These are phyloP conservation scores for Ethmia dodecea DNA, from an alignment of 2,888 invertebrate genomes.

Conservation along the genomic window DNA sequence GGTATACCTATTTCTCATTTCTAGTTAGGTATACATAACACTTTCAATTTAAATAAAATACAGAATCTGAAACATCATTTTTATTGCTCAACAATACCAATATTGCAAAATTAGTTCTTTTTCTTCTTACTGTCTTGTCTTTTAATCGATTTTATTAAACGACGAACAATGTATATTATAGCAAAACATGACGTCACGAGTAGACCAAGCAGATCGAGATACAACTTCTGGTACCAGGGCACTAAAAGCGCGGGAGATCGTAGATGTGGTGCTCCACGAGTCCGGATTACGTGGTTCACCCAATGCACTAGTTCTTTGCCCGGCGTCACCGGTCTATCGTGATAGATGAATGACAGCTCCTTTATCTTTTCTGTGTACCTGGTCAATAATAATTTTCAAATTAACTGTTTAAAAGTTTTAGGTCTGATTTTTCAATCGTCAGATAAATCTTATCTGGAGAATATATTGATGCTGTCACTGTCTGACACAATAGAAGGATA, in stretches of 20 bases:
- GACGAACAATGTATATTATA: too few relatives aligned
- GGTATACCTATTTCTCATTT: too few relatives aligned
- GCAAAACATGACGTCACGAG: background rate
- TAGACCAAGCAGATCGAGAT: slow-evolving; percentile 14
- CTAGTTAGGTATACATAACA: too few relatives aligned
- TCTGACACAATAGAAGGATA: too few relatives aligned
- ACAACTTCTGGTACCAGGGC: slow-evolving; percentile 18
- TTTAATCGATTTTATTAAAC: too few relatives aligned
- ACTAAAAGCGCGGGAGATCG: slow-evolving; percentile 17
- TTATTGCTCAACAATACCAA: background rate
- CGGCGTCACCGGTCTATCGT: slow-evolving; percentile 20
- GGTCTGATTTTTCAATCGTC: too few relatives aligned
- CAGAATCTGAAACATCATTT: too few relatives aligned
- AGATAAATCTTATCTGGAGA: too few relatives aligned
- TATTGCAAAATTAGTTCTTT: background rate
- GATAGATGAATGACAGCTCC: slow-evolving; percentile 21
- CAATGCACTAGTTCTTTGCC: slow-evolving; percentile 22
- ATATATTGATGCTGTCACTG: too few relatives aligned
- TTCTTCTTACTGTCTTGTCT: background rate
- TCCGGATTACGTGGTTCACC: slow-evolving; percentile 22
- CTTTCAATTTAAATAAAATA: too few relatives aligned
- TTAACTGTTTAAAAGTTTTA: too few relatives aligned
- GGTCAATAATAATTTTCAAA: background rate
- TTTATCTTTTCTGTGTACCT: slow-evolving; percentile 8
- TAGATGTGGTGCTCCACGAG: slow-evolving; percentile 21